A percentile compares a stretch with the other conserved stretches of the same genome.
Evolutionary conservation across 2,888 invertebrate species (phyloP).

Genomic region (Thereva nobilitata): DNA sequence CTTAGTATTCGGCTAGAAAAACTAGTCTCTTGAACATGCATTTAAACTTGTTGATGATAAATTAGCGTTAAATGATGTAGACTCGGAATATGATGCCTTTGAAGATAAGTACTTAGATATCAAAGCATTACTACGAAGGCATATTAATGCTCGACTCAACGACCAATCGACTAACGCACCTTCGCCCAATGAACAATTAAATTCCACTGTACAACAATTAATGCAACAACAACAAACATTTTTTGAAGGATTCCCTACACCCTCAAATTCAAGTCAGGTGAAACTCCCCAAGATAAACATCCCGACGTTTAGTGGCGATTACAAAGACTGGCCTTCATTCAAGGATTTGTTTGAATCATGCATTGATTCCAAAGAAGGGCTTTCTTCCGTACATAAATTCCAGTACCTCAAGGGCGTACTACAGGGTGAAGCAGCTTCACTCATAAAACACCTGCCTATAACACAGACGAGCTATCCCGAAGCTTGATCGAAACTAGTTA

Average conservation of each 20-base stretch:
- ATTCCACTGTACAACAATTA: constrained; percentile 1
- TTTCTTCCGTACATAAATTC: not conserved
- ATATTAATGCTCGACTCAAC: constrained; percentile 1
- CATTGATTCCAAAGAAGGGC: not conserved
- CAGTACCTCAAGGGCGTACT: constrained; percentile 5
- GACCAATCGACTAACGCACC: not conserved
- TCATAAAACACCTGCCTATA: not conserved
- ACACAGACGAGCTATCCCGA: not conserved
- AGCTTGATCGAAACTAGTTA: not conserved
- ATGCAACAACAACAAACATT: not conserved
- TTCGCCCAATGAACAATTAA: not conserved
- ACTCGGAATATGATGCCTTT: constrained; percentile 4
- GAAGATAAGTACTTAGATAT: no score
- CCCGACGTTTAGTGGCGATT: not conserved
- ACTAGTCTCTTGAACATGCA: not conserved
- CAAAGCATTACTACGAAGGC: no score
- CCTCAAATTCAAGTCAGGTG: not conserved
- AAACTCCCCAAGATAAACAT: constrained; percentile 8
- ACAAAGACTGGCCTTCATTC: constrained; percentile 6
- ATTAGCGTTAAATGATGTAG: constrained; percentile 1
- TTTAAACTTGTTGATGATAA: constrained; percentile 1
- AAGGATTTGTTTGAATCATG: not conserved
- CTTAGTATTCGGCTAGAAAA: not conserved
- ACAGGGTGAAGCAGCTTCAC: constrained; percentile 4
- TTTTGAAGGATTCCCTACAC: not conserved